Evolutionary conservation across 1,140 invertebrate genomes (phyloP).

Genomic region (Oppia nitens): DNA sequence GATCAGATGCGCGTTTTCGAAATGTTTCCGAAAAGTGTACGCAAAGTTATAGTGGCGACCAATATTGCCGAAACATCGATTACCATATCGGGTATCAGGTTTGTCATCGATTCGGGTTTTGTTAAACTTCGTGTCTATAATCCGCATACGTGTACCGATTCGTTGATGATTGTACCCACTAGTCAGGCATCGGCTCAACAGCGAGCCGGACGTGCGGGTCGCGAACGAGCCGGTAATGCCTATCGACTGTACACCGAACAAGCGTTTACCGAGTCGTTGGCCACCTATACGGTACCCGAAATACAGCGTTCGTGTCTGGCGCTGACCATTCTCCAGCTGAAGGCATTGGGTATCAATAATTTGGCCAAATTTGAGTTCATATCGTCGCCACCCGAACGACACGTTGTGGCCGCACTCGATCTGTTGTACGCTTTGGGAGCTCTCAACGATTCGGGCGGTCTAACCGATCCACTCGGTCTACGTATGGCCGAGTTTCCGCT

Average conservation of each 20-base stretch:
- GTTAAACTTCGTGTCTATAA: conserved; percentile 89
- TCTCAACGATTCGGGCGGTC: conserved; percentile 54
- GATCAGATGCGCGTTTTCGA: conserved; percentile 79
- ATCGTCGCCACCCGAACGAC: conserved; percentile 60
- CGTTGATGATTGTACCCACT: conserved; percentile 60
- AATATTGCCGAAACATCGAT: conserved; percentile 96
- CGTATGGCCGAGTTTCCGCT: conserved; percentile 86
- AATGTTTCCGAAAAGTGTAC: conserved; percentile 46
- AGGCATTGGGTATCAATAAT: conserved; percentile 87
- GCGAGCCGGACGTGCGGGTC: conserved; percentile 74
- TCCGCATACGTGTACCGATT: conserved; percentile 61
- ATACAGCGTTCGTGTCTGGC: conserved; percentile 79
- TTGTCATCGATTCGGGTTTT: conserved; percentile 61
- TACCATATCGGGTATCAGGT: conserved; percentile 73
- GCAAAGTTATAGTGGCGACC: conserved; percentile 88
- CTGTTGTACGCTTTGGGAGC: conserved; percentile 68
- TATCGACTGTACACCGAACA: conserved; percentile 46
- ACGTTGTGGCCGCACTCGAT: conserved; percentile 69
- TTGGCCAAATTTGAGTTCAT: conserved; percentile 38
- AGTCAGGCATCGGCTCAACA: conserved; percentile 80
- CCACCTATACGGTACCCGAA: conserved; percentile 58
- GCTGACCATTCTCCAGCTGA: conserved; percentile 69
- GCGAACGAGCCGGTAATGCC: conserved; percentile 64
- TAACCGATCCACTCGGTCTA: conserved; percentile 62
- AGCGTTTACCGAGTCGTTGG: conserved; percentile 49